phyloP scores from a whole-genome alignment of 2,113 vertebrate genomes.

The Odobenus rosmarus region DNA sequence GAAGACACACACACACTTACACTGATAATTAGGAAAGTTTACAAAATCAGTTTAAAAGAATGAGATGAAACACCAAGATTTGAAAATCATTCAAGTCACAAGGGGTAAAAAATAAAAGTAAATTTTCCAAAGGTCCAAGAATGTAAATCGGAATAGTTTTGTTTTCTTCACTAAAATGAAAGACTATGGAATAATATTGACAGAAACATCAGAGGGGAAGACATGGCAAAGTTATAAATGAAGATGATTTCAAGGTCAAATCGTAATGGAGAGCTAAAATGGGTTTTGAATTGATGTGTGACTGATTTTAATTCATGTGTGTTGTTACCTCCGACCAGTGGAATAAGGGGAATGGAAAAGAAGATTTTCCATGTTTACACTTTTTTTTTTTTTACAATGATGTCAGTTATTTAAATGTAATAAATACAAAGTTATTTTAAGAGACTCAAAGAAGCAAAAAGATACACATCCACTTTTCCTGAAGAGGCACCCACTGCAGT shows the following conservation, averaged over 20 bases:
- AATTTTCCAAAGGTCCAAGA: neutral
- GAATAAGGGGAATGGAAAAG: neutral
- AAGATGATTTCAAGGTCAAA: neutral
- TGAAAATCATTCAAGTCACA: neutral
- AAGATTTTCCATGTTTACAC: neutral
- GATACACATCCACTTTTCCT: neutral
- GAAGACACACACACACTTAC: neutral
- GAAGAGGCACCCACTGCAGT: neutral
- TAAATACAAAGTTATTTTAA: neutral
- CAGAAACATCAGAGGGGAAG: neutral
- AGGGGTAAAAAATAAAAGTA: neutral
- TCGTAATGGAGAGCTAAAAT: neutral
- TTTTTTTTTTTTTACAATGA: neutral
- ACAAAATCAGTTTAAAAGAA: neutral
- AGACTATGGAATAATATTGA: neutral
- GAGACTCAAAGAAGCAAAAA: constrained; percentile 14
- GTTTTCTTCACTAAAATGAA: neutral
- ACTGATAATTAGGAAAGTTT: neutral
- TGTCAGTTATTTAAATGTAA: neutral
- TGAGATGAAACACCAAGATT: neutral
- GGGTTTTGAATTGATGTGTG: neutral
- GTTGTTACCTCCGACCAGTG: neutral
- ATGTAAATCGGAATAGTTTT: neutral
- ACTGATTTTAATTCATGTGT: neutral
- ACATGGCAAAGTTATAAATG: neutral